Evolutionary conservation across 2,113 vertebrate species (phyloP).

Genomic region (Helogale parvula): DNA sequence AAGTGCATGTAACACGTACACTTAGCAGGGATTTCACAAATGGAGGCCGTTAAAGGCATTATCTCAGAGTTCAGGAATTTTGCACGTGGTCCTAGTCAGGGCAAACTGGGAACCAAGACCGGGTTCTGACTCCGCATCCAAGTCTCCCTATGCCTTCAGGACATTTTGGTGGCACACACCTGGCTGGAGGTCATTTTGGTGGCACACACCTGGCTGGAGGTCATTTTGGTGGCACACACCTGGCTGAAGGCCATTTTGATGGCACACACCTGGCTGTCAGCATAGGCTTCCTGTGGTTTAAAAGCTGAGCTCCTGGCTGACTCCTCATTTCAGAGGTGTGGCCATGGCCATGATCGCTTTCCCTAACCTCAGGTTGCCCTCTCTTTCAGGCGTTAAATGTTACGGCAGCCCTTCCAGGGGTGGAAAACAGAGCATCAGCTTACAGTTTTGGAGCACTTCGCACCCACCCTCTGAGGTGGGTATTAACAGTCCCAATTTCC

Average conservation of each 20-base stretch:
- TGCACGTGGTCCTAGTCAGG: not conserved
- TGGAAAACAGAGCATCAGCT: not conserved
- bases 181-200: not conserved
- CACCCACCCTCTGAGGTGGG: not conserved
- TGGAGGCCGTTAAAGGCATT: not conserved
- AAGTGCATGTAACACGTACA: not conserved
- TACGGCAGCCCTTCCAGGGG: not conserved
- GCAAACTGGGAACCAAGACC: not conserved
- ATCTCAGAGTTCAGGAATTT: constrained; percentile 11
- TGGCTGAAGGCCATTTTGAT: not conserved
- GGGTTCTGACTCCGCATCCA: not conserved
- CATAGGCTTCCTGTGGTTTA: not conserved
- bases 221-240: not conserved
- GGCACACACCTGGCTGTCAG: not conserved
- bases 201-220: not conserved
- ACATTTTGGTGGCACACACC: not conserved
- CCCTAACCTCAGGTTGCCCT: not conserved
- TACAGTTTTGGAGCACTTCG: not conserved
- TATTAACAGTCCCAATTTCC: not conserved
- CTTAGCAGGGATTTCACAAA: not conserved
- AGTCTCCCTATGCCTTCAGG: not conserved
- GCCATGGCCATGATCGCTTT: not conserved
- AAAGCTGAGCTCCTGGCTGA: not conserved
- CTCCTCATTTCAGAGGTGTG: not conserved
- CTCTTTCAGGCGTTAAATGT: not conserved